Conservation (phyloP, 2,113 vertebrate genomes). For the Aspiorhynchus laticeps region DNA sequence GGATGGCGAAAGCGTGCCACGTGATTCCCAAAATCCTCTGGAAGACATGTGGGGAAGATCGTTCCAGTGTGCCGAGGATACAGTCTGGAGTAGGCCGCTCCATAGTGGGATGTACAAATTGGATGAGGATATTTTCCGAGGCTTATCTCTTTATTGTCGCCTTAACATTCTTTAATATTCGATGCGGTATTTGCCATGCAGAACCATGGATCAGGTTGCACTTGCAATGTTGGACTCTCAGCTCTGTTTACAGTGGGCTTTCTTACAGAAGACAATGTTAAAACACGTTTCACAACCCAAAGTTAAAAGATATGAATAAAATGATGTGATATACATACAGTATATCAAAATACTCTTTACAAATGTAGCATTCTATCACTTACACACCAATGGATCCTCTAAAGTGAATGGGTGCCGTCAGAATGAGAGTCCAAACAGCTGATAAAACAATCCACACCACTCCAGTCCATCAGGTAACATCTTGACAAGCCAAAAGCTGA, state of each 20-base stretch:
- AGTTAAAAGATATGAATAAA: no score
- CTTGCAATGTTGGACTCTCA: neutral
- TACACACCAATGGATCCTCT: no score
- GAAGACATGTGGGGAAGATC: neutral
- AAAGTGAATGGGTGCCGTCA: no score
- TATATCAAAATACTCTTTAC: no score
- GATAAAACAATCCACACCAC: no score
- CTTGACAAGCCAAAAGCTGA: no score
- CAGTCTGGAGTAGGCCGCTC: neutral
- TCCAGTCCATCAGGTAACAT: no score
- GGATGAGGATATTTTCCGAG: neutral
- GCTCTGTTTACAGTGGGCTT: neutral
- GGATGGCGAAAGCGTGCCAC: neutral
- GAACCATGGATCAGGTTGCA: neutral
- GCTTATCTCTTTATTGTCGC: slow-evolving; percentile 9
- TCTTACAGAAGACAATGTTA: neutral
- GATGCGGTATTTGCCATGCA: neutral
- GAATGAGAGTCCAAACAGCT: no score
- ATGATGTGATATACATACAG: no score
- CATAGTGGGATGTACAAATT: neutral
- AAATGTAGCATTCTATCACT: no score
- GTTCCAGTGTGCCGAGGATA: no score
- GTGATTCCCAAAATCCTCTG: neutral
- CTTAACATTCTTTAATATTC: slow-evolving; percentile 20
- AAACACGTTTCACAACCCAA: neutral